Percentiles rank a stretch among this genome's conserved stretches.
Conservation (phyloP, 2,113 vertebrate species). For the Eubucco bourcierii region DNA sequence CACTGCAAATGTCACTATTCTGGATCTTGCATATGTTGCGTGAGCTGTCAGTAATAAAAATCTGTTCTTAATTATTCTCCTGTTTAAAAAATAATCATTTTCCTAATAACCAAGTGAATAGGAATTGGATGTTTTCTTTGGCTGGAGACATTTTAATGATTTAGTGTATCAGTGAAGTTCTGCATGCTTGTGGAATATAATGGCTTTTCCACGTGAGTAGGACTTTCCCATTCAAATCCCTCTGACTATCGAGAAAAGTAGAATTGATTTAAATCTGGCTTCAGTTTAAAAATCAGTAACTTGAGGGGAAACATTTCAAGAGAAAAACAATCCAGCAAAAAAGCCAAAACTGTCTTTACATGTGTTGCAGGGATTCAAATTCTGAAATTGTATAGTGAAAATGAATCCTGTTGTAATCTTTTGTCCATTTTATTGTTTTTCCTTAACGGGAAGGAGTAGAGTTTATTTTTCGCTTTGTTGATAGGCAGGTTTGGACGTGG, state of each 20-base stretch:
- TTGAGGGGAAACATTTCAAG: background rate
- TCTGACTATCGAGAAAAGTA: background rate
- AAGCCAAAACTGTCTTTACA: background rate
- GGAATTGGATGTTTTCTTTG: conserved; percentile 22
- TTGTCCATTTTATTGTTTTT: background rate
- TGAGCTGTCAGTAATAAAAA: conserved; percentile 53
- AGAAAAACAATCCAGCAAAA: background rate
- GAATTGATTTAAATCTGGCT: background rate
- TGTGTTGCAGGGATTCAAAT: background rate
- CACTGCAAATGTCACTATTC: conserved; percentile 40
- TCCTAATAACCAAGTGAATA: background rate
- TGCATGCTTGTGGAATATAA: background rate
- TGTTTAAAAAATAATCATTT: conserved; percentile 16
- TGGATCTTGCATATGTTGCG: conserved; percentile 35
- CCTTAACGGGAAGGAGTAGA: background rate
- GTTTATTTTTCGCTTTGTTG: conserved; percentile 7
- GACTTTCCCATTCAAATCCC: background rate
- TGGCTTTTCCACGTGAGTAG: background rate
- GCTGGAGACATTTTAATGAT: conserved; percentile 5
- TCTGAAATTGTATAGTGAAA: background rate
- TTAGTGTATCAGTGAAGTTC: background rate
- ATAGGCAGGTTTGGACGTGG: no score
- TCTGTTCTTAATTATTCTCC: conserved; percentile 50
- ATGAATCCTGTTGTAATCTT: background rate
- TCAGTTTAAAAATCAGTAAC: background rate